Conservation (phyloP, 1,140 invertebrate genomes). For the Charaxes varanes region DNA sequence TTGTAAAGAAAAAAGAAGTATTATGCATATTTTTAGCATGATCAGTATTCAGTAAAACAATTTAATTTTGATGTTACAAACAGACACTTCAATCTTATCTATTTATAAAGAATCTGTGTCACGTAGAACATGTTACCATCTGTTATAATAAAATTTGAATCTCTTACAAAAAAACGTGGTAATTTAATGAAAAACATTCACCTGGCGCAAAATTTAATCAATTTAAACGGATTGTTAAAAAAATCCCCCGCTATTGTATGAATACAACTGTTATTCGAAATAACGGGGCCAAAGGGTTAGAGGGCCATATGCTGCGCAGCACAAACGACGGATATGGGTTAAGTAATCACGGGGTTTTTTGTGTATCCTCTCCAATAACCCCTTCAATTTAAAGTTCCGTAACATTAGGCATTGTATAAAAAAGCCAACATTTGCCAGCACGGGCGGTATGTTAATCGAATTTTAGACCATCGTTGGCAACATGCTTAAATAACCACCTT, state of each 20-base stretch:
- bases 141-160: no score
- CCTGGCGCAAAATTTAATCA: conserved; percentile 30
- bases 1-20: no score
- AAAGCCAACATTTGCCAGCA: conserved; percentile 58
- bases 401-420: conserved; percentile 38
- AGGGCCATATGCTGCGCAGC: conserved; percentile 51
- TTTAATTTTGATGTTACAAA: no score
- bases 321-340: conserved; percentile 66
- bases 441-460: conserved; percentile 54
- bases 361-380: conserved; percentile 53
- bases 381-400: conserved; percentile 47
- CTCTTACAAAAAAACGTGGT: no score
- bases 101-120: no score
- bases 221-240: conserved; percentile 31
- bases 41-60: no score
- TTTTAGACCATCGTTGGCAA: conserved; percentile 27
- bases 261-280: conserved; percentile 54
- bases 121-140: no score
- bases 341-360: conserved; percentile 67
- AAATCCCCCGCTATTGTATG: conserved; percentile 42
- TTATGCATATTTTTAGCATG: no score
- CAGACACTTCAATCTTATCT: no score
- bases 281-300: conserved; percentile 73
- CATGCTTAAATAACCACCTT: no score
- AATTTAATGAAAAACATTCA: conserved; percentile 18